Conservation (phyloP, 2,888 invertebrate species). For the Palloptera scutellata region DNA sequence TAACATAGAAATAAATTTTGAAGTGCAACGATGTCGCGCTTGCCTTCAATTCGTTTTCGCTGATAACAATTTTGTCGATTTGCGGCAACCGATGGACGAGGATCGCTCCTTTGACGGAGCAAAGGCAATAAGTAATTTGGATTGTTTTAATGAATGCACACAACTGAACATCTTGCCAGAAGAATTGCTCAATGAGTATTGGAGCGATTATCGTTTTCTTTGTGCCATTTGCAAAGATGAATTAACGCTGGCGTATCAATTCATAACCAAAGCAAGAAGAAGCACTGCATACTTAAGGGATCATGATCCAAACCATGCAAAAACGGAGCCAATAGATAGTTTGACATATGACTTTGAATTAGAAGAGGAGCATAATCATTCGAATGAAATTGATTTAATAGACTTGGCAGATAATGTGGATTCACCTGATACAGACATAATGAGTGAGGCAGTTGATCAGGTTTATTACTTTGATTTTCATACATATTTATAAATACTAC, state of each 20-base stretch:
- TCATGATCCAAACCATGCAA: background rate
- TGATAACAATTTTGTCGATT: constrained; percentile 33
- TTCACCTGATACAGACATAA: background rate
- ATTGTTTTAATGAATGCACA: constrained; percentile 39
- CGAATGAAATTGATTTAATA: background rate
- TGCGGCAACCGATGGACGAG: constrained; percentile 21
- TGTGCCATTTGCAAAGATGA: constrained; percentile 37
- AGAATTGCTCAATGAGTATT: constrained; percentile 20
- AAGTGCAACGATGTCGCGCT: constrained; percentile 34
- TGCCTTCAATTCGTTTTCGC: constrained; percentile 34
- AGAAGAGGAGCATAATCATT: background rate
- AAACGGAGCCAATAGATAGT: background rate
- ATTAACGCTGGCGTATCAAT: constrained; percentile 35
- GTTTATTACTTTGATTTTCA: too few species aligned
- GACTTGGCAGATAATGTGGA: background rate
- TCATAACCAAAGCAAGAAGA: constrained; percentile 36
- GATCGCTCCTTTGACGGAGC: background rate
- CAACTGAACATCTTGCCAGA: constrained; percentile 28
- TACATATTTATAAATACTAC: too few species aligned
- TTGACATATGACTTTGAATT: background rate
- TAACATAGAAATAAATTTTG: background rate
- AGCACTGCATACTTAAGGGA: constrained; percentile 28
- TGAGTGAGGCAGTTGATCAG: background rate
- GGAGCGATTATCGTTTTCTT: constrained; percentile 25
- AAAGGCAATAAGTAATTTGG: constrained; percentile 13